Conservation (phyloP, 2,113 vertebrate genomes). For the Callipepla californica region DNA sequence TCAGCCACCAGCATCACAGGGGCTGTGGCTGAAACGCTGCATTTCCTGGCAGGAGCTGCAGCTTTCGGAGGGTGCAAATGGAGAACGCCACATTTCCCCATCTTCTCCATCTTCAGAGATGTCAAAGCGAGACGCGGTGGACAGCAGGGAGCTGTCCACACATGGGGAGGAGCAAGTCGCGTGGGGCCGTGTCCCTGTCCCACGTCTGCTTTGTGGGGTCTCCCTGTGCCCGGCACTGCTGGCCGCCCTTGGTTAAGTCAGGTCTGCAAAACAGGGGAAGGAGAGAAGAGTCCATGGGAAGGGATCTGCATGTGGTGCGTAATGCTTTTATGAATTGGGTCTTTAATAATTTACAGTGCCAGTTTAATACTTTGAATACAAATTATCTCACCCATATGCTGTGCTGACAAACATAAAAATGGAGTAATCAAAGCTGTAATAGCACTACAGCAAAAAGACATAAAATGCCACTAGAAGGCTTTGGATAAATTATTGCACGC, state of each 20-base stretch:
- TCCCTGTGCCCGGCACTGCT: not conserved
- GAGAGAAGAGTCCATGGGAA: not conserved
- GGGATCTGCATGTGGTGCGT: conserved; percentile 69
- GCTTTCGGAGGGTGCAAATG: not conserved
- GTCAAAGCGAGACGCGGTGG: not conserved
- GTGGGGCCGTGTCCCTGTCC: not conserved
- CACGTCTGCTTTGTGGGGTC: rapidly evolving
- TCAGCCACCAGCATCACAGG: not conserved
- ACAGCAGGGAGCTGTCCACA: not conserved
- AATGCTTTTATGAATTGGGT: conserved; percentile 77
- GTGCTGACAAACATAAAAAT: conserved; percentile 81
- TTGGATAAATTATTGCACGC: conserved; percentile 76
- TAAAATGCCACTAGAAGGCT: conserved; percentile 77
- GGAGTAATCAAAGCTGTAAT: conserved; percentile 79
- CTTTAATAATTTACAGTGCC: conserved; percentile 81
- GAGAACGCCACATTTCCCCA: not conserved
- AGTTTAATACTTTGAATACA: conserved; percentile 80
- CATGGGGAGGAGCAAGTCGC: not conserved
- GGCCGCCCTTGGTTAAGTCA: not conserved
- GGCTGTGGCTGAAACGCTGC: not conserved
- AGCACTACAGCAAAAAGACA: conserved; percentile 76
- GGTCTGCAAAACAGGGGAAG: conserved; percentile 31
- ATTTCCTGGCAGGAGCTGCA: not conserved
- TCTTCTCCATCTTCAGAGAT: not conserved
- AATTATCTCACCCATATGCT: conserved; percentile 78